Evolutionary conservation across 2,113 vertebrate genomes (phyloP).

Genomic region (Oncorhynchus mykiss): DNA sequence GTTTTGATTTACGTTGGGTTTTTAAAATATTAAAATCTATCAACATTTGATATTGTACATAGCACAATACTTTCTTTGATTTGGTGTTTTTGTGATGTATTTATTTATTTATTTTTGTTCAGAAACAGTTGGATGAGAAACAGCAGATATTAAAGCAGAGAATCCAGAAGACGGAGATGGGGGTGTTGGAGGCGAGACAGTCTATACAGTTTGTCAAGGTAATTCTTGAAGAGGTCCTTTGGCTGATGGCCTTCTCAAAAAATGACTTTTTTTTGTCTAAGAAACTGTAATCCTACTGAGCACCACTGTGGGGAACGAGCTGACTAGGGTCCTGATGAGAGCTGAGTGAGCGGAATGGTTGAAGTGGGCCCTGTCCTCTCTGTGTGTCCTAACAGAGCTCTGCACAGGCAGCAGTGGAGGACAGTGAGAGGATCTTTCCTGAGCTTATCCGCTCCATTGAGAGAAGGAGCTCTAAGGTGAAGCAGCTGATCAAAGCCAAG

Average conservation of each 20-base stretch:
- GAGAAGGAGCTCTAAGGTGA: conserved; percentile 12
- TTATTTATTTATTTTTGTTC: background rate
- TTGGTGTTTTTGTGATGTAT: no score
- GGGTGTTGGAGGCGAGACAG: background rate
- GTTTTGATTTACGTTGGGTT: no score
- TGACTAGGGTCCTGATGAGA: no score
- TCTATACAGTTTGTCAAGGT: background rate
- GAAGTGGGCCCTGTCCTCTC: background rate
- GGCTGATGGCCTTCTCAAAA: no score
- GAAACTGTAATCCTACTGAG: no score
- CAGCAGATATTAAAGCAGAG: background rate
- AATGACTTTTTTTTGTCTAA: no score
- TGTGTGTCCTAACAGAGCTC: conserved; percentile 11
- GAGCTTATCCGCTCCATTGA: conserved; percentile 23
- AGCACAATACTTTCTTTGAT: no score
- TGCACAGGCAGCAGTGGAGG: background rate
- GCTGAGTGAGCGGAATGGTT: no score
- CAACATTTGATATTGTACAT: no score
- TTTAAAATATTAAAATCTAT: no score
- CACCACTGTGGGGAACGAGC: no score
- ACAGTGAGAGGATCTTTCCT: conserved; percentile 17
- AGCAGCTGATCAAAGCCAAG: conserved; percentile 25
- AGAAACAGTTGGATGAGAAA: background rate
- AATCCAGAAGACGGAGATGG: background rate
- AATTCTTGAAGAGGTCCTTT: no score